Base-by-base conservation (phyloP, 2,888 invertebrate species). In the Stegana nigrithorax region DNA sequence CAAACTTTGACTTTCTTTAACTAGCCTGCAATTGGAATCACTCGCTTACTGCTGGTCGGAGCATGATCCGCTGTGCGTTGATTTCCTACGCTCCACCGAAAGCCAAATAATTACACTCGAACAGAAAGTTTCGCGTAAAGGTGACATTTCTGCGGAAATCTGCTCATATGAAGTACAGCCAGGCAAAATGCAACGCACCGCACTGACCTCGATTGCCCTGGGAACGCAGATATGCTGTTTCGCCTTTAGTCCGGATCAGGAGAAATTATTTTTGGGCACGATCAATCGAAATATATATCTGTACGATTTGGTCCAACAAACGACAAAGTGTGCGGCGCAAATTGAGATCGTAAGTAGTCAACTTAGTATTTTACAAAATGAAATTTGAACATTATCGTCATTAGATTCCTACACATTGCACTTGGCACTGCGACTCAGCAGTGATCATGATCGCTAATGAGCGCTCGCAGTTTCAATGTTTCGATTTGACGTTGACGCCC, bases 41-140 rank as follows among this genome's bases (percentile, higher is more conserved):
- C 83, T 92, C 61, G 92, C 93, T 55, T 94, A 92, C 79, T 92
- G 93, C 76, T 92, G 93, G 85, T 91, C 96, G 32, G 95, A 96
- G 83, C 93, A 92, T 84, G 96, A 96, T 86, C 95, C 95, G 0
- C 84, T 96, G n/a, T 90, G 90, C 80, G 92, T 94, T 27, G 90
- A 91, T 71, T 91, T 96, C 76, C 91, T 95, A 73, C 88, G 90
- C 67, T 88, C 90, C 59, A 89, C 90, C 69, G 90, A 91, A 62
- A 91, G 91, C 82, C 87, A 91, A 71, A 88, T 93, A 71, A 90
- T 93, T 84, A 91, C 92, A 67, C 87, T 96, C 45, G 96, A 96
- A 82, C 95, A 96, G 84, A 91, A 92, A 75, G 90, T 92, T 14
- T 91, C 91, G 0, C 87, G 90, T 61, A 90, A 91, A 82, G 89